Evolutionary conservation across 2,888 invertebrate species (phyloP).

Genomic region (Frankliniella fusca): DNA sequence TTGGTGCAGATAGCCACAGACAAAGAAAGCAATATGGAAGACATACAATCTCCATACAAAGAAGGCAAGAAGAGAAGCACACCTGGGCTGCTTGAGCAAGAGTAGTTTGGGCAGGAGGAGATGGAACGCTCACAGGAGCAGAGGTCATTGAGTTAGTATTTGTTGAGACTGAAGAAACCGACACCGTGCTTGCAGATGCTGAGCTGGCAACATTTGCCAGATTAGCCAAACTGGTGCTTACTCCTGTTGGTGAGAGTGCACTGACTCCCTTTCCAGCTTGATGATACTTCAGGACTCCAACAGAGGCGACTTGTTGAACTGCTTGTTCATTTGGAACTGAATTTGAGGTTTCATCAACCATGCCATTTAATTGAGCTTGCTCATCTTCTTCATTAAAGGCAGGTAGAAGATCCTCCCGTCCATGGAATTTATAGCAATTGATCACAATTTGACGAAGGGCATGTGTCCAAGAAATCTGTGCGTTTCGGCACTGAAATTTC

Average conservation of each 20-base stretch:
- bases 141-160: constrained; percentile 17
- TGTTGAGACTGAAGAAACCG: constrained; percentile 11
- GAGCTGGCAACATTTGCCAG: constrained; percentile 8
- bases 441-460: constrained; percentile 93
- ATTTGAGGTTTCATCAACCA: constrained; percentile 55
- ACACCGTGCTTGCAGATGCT: constrained; percentile 19
- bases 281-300: constrained; percentile 50
- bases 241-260: constrained; percentile 14
- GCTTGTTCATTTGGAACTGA: constrained; percentile 47
- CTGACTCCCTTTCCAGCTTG: constrained; percentile 36
- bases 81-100: constrained; percentile 29
- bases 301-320: constrained; percentile 45
- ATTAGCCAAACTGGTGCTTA: constrained; percentile 13
- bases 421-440: constrained; percentile 97
- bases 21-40: constrained; percentile 48
- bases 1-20: too few relatives aligned
- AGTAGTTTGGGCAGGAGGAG: constrained; percentile 29
- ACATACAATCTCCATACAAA: constrained; percentile 56
- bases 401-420: constrained; percentile 89
- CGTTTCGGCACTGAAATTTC: constrained; percentile 38
- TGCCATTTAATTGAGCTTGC: constrained; percentile 52
- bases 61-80: constrained; percentile 16
- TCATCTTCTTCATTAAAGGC: constrained; percentile 91
- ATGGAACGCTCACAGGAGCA: constrained; percentile 21
- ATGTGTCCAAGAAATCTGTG: constrained; percentile 95